Conservation (phyloP, 1,140 invertebrate genomes). For the Rhopalosiphum maidis region DNA sequence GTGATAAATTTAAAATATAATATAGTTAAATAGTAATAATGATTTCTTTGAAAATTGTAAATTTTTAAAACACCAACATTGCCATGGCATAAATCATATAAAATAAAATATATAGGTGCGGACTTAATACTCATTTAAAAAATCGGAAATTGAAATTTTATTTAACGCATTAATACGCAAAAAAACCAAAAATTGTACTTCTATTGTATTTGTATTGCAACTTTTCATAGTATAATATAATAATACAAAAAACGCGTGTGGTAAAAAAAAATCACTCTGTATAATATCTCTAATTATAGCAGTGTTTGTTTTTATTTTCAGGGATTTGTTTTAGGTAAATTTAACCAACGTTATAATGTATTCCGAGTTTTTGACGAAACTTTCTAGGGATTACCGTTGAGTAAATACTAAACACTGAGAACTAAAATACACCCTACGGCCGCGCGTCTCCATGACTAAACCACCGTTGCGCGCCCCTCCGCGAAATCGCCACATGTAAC, state of each 20-base stretch:
- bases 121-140: background rate
- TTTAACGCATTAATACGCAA: background rate
- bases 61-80: background rate
- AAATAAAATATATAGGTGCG: background rate
- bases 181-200: background rate
- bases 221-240: background rate
- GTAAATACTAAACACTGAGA: background rate
- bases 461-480: background rate
- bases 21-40: background rate
- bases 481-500: background rate
- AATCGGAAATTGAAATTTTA: background rate
- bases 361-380: constrained; percentile 22
- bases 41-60: background rate
- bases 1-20: background rate
- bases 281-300: background rate
- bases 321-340: background rate
- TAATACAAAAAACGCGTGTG: background rate
- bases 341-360: background rate
- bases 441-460: background rate
- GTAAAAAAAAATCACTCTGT: background rate
- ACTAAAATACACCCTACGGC: background rate
- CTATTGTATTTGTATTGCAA: background rate
- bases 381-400: background rate
- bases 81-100: background rate
- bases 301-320: background rate